Evolutionary conservation across 2,888 invertebrate species (phyloP), one percentile per base, ranked within the genome.

Genomic region (Ormyrus rosae): DNA sequence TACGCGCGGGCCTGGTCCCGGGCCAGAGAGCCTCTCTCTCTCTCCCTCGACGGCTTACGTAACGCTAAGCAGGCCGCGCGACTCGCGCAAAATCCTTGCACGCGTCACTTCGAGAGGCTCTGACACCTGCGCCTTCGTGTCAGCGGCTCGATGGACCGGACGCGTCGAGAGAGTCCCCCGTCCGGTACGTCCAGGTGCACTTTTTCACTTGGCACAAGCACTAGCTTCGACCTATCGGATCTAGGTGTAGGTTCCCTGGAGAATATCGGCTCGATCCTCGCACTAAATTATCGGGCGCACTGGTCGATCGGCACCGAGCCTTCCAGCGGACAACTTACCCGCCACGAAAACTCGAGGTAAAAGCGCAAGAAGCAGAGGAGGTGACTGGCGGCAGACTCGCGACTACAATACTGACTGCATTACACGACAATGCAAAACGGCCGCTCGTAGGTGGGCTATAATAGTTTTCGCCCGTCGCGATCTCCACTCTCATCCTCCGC

Each of bases 341-440:
- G 34, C 34, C 34, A 34, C 34, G 34, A 34, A 34, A 34, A 34
- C 34, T 34, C 34, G 34, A 56, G 56, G 10, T 13, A 5, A 10
- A 53, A 19, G 9, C 34, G 60, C 13, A 10, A 34, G 34, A 60
- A 19, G 8, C 60, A 60, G 19, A 13, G 13, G 60, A 19, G 34
- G 9, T 10, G 10, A 10, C 10, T 56, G 13, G 56, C 10, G n/a
- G 11, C 10, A 56, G n/a, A 56, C 3, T 19, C 34, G 34, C 34
- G 34, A 34, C 34, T 34, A 34, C 34, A 34, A 34, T 34, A 34
- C 34, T 34, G 34, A 34, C 34, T 34, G 34, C 34, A 34, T 34
- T 34, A 34, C 56, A n/a, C 55, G 74, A 80, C 80, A 80, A 80
- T 80, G 80, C 75, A 75, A 80, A 71, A 65, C 46, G 10, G 55